Conservation (phyloP, 2,113 vertebrate genomes). For the Callopanchax toddi region DNA sequence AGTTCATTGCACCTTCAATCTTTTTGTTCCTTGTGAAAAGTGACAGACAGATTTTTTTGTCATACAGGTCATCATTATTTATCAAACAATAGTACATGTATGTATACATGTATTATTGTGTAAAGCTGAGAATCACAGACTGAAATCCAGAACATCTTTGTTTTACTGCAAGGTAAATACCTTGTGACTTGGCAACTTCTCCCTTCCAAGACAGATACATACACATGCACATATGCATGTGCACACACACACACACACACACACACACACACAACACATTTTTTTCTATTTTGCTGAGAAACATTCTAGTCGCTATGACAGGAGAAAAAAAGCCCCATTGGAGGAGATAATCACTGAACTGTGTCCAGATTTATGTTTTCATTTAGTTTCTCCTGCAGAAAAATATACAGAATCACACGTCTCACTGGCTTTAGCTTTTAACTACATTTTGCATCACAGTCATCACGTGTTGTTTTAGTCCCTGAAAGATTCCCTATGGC, state of each 20-base stretch:
- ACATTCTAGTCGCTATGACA: slow-evolving; percentile 18
- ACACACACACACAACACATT: slow-evolving; percentile 32
- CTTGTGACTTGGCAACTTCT: slow-evolving; percentile 62
- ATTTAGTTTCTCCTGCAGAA: too few relatives aligned
- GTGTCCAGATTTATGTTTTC: too few relatives aligned
- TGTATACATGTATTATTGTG: neutral
- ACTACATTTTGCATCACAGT: too few relatives aligned
- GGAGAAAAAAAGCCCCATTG: slow-evolving; percentile 16
- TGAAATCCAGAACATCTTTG: slow-evolving; percentile 7
- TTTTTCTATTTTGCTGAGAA: slow-evolving; percentile 33
- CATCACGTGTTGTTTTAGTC: too few relatives aligned
- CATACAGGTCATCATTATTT: too few relatives aligned
- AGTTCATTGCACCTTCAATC: too few relatives aligned
- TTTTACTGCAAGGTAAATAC: slow-evolving; percentile 53
- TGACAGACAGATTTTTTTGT: too few relatives aligned
- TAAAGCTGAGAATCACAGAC: slow-evolving; percentile 7
- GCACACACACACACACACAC: slow-evolving; percentile 21
- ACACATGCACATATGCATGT: slow-evolving; percentile 15
- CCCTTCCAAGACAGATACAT: slow-evolving; percentile 8
- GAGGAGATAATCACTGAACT: neutral
- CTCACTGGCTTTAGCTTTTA: too few relatives aligned
- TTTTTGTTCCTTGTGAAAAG: too few relatives aligned
- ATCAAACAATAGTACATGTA: too few relatives aligned
- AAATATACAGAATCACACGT: too few relatives aligned
- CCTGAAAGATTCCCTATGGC: too few relatives aligned